phyloP scores from a whole-genome alignment of 1,140 invertebrate genomes.

The Drosophila micromelanica region DNA sequence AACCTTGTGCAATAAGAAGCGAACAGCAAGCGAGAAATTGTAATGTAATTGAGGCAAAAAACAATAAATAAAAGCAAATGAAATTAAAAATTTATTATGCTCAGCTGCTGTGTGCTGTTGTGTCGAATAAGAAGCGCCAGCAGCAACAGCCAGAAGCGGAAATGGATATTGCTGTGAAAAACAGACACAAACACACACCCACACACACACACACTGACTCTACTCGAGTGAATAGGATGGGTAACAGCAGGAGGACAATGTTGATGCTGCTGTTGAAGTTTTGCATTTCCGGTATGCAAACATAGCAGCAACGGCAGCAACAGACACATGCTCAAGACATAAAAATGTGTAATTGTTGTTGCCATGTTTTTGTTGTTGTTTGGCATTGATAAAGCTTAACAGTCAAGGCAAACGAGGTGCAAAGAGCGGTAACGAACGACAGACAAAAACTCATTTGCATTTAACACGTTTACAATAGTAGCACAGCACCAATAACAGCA shows the following conservation, averaged over 20 bases:
- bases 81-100: constrained; percentile 79
- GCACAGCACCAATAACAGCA: constrained; percentile 20
- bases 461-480: constrained; percentile 59
- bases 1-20: constrained; percentile 1
- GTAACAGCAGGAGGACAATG: constrained; percentile 21
- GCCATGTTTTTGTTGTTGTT: constrained; percentile 23
- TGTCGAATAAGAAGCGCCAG: constrained; percentile 22
- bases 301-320: constrained; percentile 29
- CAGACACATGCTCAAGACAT: constrained; percentile 61
- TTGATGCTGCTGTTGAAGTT: constrained; percentile 64
- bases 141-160: constrained; percentile 53
- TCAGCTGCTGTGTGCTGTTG: constrained; percentile 47
- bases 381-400: constrained; percentile 75
- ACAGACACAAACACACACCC: constrained; percentile 51
- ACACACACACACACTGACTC: constrained; percentile 8
- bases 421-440: constrained; percentile 1
- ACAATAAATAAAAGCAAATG: constrained; percentile 61
- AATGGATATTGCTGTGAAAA: constrained; percentile 75
- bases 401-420: constrained; percentile 35
- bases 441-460: constrained; percentile 67
- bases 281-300: constrained; percentile 81
- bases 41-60: constrained; percentile 71
- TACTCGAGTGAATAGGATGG: constrained; percentile 18
- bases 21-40: constrained; percentile 40
- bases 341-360: constrained; percentile 81